Evolutionary conservation across 1,140 invertebrate genomes (phyloP).

Genomic region (Paramacrobiotus metropolitanus): DNA sequence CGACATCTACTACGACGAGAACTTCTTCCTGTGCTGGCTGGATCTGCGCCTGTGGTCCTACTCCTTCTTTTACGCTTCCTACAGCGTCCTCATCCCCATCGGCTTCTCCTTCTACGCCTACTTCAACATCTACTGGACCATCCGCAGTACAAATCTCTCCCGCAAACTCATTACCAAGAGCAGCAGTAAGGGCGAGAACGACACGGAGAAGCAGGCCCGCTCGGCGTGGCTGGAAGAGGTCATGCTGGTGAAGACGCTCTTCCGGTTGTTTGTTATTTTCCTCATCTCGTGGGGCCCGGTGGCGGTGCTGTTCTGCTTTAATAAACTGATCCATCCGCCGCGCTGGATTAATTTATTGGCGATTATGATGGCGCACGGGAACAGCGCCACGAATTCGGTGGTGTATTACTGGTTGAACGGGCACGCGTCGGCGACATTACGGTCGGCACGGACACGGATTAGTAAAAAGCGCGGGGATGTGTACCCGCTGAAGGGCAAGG

Average conservation of each 20-base stretch:
- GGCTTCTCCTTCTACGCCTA: conserved; percentile 1
- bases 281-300: background rate
- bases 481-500: background rate
- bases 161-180: background rate
- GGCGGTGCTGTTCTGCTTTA: background rate
- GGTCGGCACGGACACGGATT: background rate
- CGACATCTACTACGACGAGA: background rate
- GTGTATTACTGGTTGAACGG: conserved; percentile 3
- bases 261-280: background rate
- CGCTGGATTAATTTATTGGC: background rate
- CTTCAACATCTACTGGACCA: background rate
- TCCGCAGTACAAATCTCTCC: background rate
- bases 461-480: background rate
- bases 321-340: background rate
- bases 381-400: background rate
- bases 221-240: background rate
- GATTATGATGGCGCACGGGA: background rate
- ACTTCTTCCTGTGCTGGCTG: conserved; percentile 2
- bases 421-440: background rate
- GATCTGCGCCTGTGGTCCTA: conserved; percentile 3
- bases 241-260: conserved; percentile 5
- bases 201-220: background rate
- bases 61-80: background rate
- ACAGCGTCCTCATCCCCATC: background rate
- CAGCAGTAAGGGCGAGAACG: background rate